phyloP scores from a whole-genome alignment of 2,888 invertebrate genomes.

The Busseola fusca region DNA sequence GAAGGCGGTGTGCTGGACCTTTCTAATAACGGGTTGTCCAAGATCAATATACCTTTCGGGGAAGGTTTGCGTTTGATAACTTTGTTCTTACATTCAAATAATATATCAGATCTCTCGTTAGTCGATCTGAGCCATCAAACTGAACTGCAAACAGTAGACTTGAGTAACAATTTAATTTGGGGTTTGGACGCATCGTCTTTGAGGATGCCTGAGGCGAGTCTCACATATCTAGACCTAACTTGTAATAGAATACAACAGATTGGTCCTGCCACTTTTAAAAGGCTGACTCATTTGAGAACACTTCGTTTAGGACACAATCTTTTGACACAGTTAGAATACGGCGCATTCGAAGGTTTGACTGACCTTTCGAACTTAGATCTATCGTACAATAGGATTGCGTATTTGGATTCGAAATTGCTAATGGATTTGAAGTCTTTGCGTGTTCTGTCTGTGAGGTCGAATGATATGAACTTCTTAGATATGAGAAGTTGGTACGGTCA shows the following conservation, averaged over 20 bases:
- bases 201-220: slow-evolving; percentile 68
- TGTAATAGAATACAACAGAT: slow-evolving; percentile 73
- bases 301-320: slow-evolving; percentile 76
- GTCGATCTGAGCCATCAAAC: slow-evolving; percentile 73
- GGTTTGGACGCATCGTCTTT: slow-evolving; percentile 72
- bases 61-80: slow-evolving; percentile 73
- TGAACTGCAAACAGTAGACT: slow-evolving; percentile 71
- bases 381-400: slow-evolving; percentile 71
- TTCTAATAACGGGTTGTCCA: slow-evolving; percentile 77
- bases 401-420: slow-evolving; percentile 77
- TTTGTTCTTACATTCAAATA: slow-evolving; percentile 76
- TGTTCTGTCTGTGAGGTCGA: slow-evolving; percentile 74
- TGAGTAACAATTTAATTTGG: slow-evolving; percentile 76
- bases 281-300: slow-evolving; percentile 68
- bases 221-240: slow-evolving; percentile 74
- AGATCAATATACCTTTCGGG: slow-evolving; percentile 71
- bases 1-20: slow-evolving; percentile 80
- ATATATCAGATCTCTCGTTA: slow-evolving; percentile 71
- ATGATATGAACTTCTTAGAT: slow-evolving; percentile 71
- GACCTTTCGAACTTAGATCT: slow-evolving; percentile 70
- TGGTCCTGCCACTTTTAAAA: slow-evolving; percentile 75
- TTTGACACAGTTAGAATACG: slow-evolving; percentile 73
- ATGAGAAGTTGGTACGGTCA: slow-evolving; percentile 78
- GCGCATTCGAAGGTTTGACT: slow-evolving; percentile 75
- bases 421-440: slow-evolving; percentile 76